Base-by-base conservation (phyloP, 2,888 invertebrate genomes). In the Protodeltote pygarga region DNA sequence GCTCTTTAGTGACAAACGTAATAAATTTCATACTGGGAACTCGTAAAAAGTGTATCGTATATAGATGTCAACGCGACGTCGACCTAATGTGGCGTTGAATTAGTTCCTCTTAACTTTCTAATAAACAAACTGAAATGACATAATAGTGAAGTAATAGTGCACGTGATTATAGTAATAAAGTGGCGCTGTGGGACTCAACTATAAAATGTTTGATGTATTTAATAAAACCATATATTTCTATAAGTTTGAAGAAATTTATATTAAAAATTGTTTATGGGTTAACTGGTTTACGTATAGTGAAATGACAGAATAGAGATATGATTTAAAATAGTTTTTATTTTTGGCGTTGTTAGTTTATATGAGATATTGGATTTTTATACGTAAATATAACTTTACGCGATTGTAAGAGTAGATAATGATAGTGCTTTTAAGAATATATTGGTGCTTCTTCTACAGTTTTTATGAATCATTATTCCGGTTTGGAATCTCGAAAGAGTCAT, bases 11-110 rank as follows among this genome's bases (percentile, higher is more conserved):
- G 84, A 85, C 85, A 85, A 81, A 75, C 55, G 81, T 69, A 78
- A 85, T 89, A 89, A 89, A 89, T 87, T 79, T 73, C 63, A 64
- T 79, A 77, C 80, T 62, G 71, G 59, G 77, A 79, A 79, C 79
- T 83, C 87, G 75, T 90, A 88, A 90, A 89, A 86, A 82, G 68
- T 69, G 67, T 73, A 80, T 75, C 79, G 75, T 83, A 84, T 79
- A 73, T 75, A 81, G 82, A 81, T 85, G 87, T 87, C 84, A 81
- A 51, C 77, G 71, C 65, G 52, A 54, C 70, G 74, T 72, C 67
- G 71, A 73, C 73, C 79, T 81, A 83, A 85, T 81, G 81, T 77
- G 81, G 68, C 80, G 75, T 75, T 77, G 83, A 89, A 85, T 88
- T 87, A 85, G 84, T 75, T 70, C 58, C 73, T 76, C 76, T 79